phyloP scores from a whole-genome alignment of 2,888 invertebrate genomes.

The Harpagoxenus sublaevis region DNA sequence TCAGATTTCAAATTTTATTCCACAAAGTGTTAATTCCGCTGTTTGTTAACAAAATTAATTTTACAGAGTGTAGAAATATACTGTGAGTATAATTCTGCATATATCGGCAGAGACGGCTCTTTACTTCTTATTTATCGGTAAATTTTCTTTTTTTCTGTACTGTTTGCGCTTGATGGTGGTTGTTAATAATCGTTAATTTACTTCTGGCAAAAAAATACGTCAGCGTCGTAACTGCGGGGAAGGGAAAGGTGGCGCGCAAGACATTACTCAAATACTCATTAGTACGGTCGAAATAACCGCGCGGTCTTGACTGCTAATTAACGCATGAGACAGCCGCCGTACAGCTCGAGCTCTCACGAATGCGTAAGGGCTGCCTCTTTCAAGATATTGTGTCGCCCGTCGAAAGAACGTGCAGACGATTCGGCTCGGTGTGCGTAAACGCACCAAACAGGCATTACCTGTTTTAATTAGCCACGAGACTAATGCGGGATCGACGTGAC shows the following conservation, averaged over 20 bases:
- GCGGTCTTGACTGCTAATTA: conserved; percentile 80
- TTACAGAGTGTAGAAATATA: not conserved
- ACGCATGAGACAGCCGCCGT: conserved; percentile 77
- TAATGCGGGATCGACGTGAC: conserved; percentile 79
- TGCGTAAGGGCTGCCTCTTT: conserved; percentile 26
- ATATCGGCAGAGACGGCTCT: not conserved
- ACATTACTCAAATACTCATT: conserved; percentile 85
- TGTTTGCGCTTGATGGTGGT: conserved; percentile 54
- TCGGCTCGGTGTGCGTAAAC: conserved; percentile 57
- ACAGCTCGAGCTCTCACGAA: conserved; percentile 61
- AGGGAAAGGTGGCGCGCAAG: conserved; percentile 72
- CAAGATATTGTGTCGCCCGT: conserved; percentile 44
- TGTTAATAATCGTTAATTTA: conserved; percentile 79
- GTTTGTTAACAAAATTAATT: not conserved
- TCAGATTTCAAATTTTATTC: not conserved
- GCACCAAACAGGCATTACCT: conserved; percentile 71
- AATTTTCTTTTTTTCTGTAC: conserved; percentile 1
- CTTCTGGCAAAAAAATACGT: conserved; percentile 74
- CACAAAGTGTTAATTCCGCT: not conserved
- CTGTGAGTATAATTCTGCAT: conserved; percentile 33
- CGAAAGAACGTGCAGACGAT: conserved; percentile 25
- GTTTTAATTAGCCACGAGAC: conserved; percentile 81
- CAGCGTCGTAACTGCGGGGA: conserved; percentile 64
- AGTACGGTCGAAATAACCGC: conserved; percentile 83
- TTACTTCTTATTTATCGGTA: conserved; percentile 9